Percentiles rank a stretch among this genome's conserved stretches.
These are phyloP conservation scores for Lacanobia wlatinum DNA, from an alignment of 2,888 invertebrate species.

Conservation along the genomic window DNA sequence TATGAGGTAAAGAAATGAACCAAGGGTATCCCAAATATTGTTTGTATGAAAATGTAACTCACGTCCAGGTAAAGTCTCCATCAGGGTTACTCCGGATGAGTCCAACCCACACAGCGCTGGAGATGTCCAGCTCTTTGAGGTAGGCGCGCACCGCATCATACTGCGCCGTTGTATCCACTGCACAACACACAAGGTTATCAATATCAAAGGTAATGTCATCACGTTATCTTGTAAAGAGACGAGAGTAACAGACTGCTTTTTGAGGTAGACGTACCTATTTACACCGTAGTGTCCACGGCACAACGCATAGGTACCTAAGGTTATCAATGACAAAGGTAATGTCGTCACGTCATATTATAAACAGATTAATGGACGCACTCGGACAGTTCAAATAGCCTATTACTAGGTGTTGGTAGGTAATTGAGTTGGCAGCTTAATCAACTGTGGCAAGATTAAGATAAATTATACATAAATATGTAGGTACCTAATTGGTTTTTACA, in stretches of 20 bases:
- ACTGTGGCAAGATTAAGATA: not conserved
- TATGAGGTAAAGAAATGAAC: too few relatives aligned
- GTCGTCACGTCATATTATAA: not conserved
- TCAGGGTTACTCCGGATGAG: slow-evolving; percentile 93
- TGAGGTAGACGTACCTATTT: slow-evolving; percentile 85
- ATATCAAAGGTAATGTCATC: not conserved
- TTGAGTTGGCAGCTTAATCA: slow-evolving; percentile 10
- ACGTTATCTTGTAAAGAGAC: not conserved
- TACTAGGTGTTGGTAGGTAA: not conserved
- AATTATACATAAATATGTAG: too few relatives aligned
- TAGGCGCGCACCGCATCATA: slow-evolving; percentile 95
- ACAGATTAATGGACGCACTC: slow-evolving; percentile 18
- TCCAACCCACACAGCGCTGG: slow-evolving; percentile 95
- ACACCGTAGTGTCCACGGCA: slow-evolving; percentile 93
- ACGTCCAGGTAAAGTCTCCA: slow-evolving; percentile 95
- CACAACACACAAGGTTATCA: slow-evolving; percentile 60
- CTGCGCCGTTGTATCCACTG: slow-evolving; percentile 94
- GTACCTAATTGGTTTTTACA: too few relatives aligned
- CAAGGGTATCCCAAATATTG: too few relatives aligned
- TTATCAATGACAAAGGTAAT: slow-evolving; percentile 7
- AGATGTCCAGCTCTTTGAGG: slow-evolving; percentile 94
- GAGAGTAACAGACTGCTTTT: not conserved
- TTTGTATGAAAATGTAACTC: slow-evolving; percentile 78
- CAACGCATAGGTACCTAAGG: slow-evolving; percentile 18
- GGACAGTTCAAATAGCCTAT: not conserved